phyloP scores from a whole-genome alignment of 1,140 invertebrate genomes.

The Lepidurus arcticus region DNA sequence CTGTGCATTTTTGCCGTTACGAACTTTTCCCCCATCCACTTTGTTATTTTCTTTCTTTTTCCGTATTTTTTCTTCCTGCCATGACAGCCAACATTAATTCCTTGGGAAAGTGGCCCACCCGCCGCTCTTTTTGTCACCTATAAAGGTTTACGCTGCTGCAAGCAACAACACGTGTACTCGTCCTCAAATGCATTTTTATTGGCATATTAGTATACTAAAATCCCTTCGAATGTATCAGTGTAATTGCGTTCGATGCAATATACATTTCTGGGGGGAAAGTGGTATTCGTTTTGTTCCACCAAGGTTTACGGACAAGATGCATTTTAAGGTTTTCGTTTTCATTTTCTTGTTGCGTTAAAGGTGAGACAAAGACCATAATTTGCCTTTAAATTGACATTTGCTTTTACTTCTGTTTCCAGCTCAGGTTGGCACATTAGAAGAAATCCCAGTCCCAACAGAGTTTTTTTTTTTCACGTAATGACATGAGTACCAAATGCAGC shows the following conservation, averaged over 20 bases:
- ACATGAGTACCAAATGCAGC: slow-evolving; percentile 14
- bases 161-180: slow-evolving; percentile 5
- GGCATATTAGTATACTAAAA: slow-evolving; percentile 14
- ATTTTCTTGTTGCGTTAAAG: not conserved
- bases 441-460: not conserved
- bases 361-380: not conserved
- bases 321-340: not conserved
- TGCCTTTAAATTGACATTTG: slow-evolving; percentile 9
- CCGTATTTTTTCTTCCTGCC: not conserved
- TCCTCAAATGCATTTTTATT: not conserved
- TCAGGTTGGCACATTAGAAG: not conserved
- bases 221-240: not conserved
- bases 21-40: slow-evolving; percentile 9
- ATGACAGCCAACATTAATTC: slow-evolving; percentile 14
- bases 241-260: slow-evolving; percentile 10
- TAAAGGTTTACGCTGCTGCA: slow-evolving; percentile 2
- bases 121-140: slow-evolving; percentile 21
- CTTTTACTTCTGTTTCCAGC: not conserved
- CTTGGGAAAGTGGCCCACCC: slow-evolving; percentile 13
- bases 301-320: not conserved
- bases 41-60: not conserved
- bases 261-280: not conserved
- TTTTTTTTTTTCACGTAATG: not conserved
- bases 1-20: slow-evolving; percentile 16
- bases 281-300: slow-evolving; percentile 8